Percentiles rank a stretch among this genome's conserved stretches.
These are phyloP conservation scores for Datnioides undecimradiatus DNA, from an alignment of 2,113 vertebrate genomes.

Conservation along the genomic window DNA sequence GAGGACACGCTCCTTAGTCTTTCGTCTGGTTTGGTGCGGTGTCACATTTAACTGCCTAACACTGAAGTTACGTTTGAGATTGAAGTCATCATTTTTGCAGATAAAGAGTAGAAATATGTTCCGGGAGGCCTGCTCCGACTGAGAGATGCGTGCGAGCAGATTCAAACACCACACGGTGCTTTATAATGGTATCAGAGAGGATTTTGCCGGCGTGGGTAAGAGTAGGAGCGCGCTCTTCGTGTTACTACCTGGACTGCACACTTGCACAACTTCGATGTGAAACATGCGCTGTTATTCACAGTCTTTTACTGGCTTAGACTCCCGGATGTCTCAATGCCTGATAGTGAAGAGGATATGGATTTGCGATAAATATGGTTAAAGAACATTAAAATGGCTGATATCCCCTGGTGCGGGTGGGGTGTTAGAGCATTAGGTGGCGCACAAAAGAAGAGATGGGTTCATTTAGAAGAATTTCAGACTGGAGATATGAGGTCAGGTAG, in stretches of 20 bases:
- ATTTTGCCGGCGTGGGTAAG: too few species aligned
- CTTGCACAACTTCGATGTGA: background rate
- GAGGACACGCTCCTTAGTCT: too few species aligned
- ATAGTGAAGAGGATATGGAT: constrained; percentile 11
- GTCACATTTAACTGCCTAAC: background rate
- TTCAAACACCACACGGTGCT: background rate
- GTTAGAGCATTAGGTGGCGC: background rate
- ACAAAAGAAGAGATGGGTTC: constrained; percentile 7
- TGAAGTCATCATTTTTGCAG: background rate
- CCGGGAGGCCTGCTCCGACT: background rate
- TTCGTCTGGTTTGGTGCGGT: background rate
- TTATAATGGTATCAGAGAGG: background rate
- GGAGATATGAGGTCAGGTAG: constrained; percentile 17
- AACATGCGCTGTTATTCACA: background rate
- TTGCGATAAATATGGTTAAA: constrained; percentile 31
- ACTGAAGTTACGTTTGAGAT: background rate
- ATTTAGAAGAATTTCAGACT: constrained; percentile 2
- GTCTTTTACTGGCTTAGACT: constrained; percentile 1
- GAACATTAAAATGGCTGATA: constrained; percentile 10
- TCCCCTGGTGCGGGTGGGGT: background rate
- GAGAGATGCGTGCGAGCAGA: background rate
- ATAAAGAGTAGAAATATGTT: background rate
- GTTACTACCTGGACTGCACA: too few species aligned
- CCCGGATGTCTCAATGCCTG: background rate
- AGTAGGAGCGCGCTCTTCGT: too few species aligned